A percentile compares a stretch with the other conserved stretches of the same genome.
Conservation (phyloP, 2,888 invertebrate species). For the Ophion ventricosus region DNA sequence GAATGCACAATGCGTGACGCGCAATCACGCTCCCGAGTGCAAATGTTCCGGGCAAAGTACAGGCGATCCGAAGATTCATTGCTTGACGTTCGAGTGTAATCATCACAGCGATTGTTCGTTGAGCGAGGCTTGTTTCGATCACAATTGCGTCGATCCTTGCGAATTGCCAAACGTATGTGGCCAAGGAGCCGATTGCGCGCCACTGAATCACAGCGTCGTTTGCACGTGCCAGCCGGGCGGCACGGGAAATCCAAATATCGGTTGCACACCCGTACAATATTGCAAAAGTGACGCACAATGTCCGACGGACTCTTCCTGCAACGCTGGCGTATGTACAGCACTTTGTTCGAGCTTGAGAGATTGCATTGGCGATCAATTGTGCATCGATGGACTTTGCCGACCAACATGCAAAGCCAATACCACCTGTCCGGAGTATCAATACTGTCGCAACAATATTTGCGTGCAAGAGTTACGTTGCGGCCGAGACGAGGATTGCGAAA, state of each 20-base stretch:
- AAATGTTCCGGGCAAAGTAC: constrained; percentile 90
- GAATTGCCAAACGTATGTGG: constrained; percentile 93
- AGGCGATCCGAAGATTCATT: constrained; percentile 89
- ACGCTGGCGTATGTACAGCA: constrained; percentile 92
- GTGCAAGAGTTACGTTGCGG: constrained; percentile 92
- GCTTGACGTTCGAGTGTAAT: constrained; percentile 90
- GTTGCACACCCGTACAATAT: constrained; percentile 92
- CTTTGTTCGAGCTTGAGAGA: constrained; percentile 92
- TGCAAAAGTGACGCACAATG: constrained; percentile 93
- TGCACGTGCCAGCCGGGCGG: constrained; percentile 94
- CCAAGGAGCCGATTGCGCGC: constrained; percentile 89
- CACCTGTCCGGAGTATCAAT: constrained; percentile 94
- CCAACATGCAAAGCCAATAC: constrained; percentile 91
- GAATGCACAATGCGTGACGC: constrained; percentile 90
- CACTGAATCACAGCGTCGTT: constrained; percentile 91
- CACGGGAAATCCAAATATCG: constrained; percentile 93
- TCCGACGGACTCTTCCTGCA: constrained; percentile 92
- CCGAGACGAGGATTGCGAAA: constrained; percentile 89
- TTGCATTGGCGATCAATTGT: constrained; percentile 93
- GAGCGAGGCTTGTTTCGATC: constrained; percentile 90
- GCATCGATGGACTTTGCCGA: constrained; percentile 93
- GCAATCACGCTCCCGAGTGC: constrained; percentile 89
- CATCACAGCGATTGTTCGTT: constrained; percentile 90
- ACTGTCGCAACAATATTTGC: constrained; percentile 93
- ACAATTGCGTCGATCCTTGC: constrained; percentile 93